Evolutionary conservation across 2,797 vertebrate genomes (phyloP).

Genomic region (Graptemys geographica): DNA sequence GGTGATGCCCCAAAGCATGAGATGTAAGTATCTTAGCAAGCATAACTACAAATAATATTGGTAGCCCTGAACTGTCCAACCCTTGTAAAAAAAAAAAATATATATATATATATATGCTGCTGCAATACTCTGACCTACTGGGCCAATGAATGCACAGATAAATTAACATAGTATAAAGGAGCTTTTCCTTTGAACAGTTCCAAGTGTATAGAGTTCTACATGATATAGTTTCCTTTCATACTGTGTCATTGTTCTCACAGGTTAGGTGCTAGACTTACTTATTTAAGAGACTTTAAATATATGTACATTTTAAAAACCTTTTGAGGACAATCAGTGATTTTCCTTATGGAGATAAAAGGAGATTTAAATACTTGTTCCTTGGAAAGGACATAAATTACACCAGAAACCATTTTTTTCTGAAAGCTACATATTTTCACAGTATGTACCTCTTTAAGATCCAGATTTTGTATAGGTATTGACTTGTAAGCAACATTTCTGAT

Average conservation of each 20-base stretch:
- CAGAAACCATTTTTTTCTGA: neutral
- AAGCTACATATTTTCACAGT: conserved; percentile 21
- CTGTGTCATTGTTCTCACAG: neutral
- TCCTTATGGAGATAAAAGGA: neutral
- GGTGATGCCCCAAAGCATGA: neutral
- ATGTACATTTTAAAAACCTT: neutral
- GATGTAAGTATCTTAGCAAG: neutral
- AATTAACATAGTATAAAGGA: neutral
- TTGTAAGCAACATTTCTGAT: conserved; percentile 88
- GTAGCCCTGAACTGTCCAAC: neutral
- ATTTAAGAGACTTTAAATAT: conserved; percentile 31
- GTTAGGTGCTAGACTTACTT: neutral
- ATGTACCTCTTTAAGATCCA: conserved; percentile 83
- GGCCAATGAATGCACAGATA: neutral
- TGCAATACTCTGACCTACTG: neutral
- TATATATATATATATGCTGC: no score
- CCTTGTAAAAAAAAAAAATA: neutral
- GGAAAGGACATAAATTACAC: neutral
- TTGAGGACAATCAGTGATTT: neutral
- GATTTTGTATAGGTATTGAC: conserved; percentile 72
- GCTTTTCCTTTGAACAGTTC: neutral
- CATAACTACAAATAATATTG: neutral
- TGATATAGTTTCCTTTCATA: neutral
- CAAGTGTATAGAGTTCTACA: neutral
- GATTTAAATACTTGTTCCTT: neutral